Evolutionary conservation across 2,797 vertebrate species (phyloP), one percentile per base, ranked within the genome.

Genomic region (Manis pentadactyla): DNA sequence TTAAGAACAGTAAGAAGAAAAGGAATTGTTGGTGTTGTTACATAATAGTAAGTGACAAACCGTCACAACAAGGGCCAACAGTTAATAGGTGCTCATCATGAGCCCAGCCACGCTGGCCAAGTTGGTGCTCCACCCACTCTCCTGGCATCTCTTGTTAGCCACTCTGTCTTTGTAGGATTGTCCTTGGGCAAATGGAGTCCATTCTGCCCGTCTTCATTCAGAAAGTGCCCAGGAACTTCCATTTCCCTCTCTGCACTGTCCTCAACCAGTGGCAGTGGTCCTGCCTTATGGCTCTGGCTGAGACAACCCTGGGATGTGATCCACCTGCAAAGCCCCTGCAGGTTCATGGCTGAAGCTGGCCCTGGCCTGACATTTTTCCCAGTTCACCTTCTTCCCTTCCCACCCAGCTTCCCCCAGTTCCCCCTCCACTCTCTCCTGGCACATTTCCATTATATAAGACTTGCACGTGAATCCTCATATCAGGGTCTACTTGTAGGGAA

Each of bases 71-170:
- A 71, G 42, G 49, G n/a, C 46, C 37, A 8, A 14, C 31, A 4
- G 12, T 18, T 21, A 37, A 1, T 5, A 37, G 25, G 64, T 15
- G 0, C 3, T 29, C 17, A 7, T 6, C 13, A 1, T 2, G 1
- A 12, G 34, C 59, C 73, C 34, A 53, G 37, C 63, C 13, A 5
- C 1, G 14, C 61, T 2, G 7, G 42, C 27, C 11, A 0, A 13
- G 25, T 8, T 23, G 34, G 12, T 1, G 14, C 21, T 46, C 87
- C 11, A 4, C 37, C 42, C 59, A 2, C 1, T 7, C 66, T 5
- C 18, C 68, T 5, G 0, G 8, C 14, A 4, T 39, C 15, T 29
- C 21, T 10, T 46, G 29, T 46, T 7, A 21, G 63, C 2, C 9
- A 39, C 69, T 86, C 93, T 77, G 53, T 59, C 88, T 64, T 64